Conservation (phyloP, 2,113 vertebrate species). For the Polypterus senegalus region DNA sequence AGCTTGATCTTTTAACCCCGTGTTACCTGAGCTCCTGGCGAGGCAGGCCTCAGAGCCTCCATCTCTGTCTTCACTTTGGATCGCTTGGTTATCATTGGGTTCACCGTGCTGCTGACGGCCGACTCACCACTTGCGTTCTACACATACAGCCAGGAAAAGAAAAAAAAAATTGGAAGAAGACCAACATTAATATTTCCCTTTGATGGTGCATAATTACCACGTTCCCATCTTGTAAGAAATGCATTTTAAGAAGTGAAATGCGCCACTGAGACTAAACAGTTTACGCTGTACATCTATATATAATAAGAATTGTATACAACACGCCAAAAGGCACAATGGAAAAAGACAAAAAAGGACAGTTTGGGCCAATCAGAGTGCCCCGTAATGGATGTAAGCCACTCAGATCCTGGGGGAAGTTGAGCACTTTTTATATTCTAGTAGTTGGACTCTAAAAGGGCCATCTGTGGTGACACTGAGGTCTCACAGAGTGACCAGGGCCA, state of each 20-base stretch:
- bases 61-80: constrained; percentile 77
- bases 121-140: constrained; percentile 55
- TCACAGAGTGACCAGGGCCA: no score
- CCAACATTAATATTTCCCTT: constrained; percentile 4
- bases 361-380: constrained; percentile 9
- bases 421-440: no score
- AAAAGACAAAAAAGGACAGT: constrained; percentile 14
- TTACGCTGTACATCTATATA: constrained; percentile 44
- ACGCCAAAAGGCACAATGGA: not conserved
- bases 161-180: constrained; percentile 21
- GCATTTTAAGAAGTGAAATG: constrained; percentile 31
- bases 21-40: constrained; percentile 64
- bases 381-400: no score
- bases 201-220: constrained; percentile 6
- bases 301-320: constrained; percentile 34
- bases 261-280: constrained; percentile 48
- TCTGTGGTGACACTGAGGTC: no score
- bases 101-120: constrained; percentile 74
- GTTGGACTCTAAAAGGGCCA: no score
- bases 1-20: not conserved
- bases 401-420: no score
- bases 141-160: constrained; percentile 13
- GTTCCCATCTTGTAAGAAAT: constrained; percentile 23
- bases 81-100: constrained; percentile 70
- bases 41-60: constrained; percentile 49